phyloP scores from a whole-genome alignment of 2,888 invertebrate genomes.

The Mythimna vitellina region DNA sequence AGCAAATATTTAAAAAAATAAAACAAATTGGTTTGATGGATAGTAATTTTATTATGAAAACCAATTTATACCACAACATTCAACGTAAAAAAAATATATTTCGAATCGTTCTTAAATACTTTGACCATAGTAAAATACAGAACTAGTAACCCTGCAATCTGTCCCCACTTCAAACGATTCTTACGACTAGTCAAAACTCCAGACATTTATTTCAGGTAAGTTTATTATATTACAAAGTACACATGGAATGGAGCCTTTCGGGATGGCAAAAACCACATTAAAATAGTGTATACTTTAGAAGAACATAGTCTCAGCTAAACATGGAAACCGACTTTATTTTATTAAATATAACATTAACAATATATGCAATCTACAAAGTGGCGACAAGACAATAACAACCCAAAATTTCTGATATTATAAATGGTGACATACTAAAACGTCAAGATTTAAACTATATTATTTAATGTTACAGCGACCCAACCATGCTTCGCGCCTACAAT shows the following conservation, averaged over 20 bases:
- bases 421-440: not conserved
- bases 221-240: no score
- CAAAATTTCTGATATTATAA: no score
- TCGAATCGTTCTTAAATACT: conserved; percentile 4
- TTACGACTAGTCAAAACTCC: not conserved
- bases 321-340: not conserved
- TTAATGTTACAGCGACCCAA: not conserved
- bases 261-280: not conserved
- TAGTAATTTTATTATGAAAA: conserved; percentile 17
- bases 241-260: no score
- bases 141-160: not conserved
- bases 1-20: no score
- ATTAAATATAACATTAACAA: not conserved
- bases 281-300: not conserved
- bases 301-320: not conserved
- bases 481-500: not conserved
- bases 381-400: no score
- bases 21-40: no score
- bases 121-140: not conserved
- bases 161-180: not conserved
- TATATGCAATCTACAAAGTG: not conserved
- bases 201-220: not conserved
- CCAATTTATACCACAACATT: conserved; percentile 9
- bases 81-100: not conserved
- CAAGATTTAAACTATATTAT: not conserved